Base-by-base conservation (phyloP, 2,888 invertebrate species). In the Drosophila tanythrix region DNA sequence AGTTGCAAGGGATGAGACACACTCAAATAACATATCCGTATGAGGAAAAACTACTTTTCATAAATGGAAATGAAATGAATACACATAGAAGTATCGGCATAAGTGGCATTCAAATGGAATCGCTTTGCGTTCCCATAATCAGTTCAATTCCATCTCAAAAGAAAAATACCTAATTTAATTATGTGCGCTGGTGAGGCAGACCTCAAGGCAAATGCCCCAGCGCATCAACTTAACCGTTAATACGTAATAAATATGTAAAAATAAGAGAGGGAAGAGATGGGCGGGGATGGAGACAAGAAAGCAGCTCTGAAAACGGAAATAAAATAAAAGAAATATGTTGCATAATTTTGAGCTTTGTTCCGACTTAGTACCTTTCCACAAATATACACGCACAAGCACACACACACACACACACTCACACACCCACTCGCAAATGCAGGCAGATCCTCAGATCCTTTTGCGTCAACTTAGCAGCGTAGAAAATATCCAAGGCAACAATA, bases 281-380 rank as follows among this genome's bases (percentile, higher is more conserved):
- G 27, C 18, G 31, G 31, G 58, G 35, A n/a, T n/a, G 46, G 35
- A 48, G 62, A 63, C 52, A 66, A 25, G 65, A 53, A 74, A 70
- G 69, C 38, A 74, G 68, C 62, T 48, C 65, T 50, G 70, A 71
- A 74, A 74, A 70, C 71, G 74, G 80, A 79, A 86, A 76, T 78
- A 83, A 83, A 90, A 90, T 77, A 89, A 90, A 90, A 90, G 86
- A 86, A 90, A 83, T 88, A 87, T 89, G 84, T 87, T 88, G 89
- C 91, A 89, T 91, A 91, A 89, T 91, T 89, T 91, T 81, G 79
- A 90, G 90, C 89, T 89, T 91, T 90, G 86, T 91, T 88, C 85
- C 87, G 81, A 85, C 90, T 91, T 89, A 91, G 89, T 91, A 83
- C 90, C 91, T 88, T 87, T 85, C 74, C 76, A 74, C 82, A 78